These are phyloP conservation scores for Cordilura impudica DNA, from an alignment of 2,888 invertebrate genomes.

Conservation along the genomic window DNA sequence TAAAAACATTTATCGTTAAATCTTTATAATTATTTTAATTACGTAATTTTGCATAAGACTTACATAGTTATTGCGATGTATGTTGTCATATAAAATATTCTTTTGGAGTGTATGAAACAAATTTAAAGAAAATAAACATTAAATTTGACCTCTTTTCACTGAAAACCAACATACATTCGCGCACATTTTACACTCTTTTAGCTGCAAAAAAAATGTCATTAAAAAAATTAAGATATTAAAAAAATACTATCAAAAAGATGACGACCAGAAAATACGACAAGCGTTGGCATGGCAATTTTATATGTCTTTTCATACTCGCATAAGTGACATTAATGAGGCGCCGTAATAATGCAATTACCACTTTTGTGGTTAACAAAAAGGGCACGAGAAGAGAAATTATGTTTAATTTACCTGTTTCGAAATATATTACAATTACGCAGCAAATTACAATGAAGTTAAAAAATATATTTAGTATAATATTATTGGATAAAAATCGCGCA, in stretches of 20 bases:
- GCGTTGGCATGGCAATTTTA: conserved; percentile 45
- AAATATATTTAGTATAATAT: too few species aligned
- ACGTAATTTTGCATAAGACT: not conserved
- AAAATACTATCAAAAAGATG: not conserved
- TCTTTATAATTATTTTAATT: not conserved
- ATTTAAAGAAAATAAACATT: conserved; percentile 30
- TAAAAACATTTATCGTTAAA: not conserved
- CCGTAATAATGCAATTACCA: conserved; percentile 60
- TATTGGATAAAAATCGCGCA: too few species aligned
- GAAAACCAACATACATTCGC: conserved; percentile 19
- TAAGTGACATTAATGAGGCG: conserved; percentile 58
- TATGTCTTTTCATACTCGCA: conserved; percentile 41
- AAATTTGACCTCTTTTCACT: conserved; percentile 37
- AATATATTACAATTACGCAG: conserved; percentile 44
- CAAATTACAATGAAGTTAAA: too few species aligned
- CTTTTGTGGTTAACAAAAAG: conserved; percentile 34
- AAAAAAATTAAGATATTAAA: not conserved
- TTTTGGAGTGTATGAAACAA: conserved; percentile 27
- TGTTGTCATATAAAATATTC: conserved; percentile 37
- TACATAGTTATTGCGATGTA: conserved; percentile 14
- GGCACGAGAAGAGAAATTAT: not conserved
- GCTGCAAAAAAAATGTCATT: not conserved
- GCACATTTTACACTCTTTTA: not conserved
- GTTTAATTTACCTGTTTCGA: conserved; percentile 29
- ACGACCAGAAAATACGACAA: conserved; percentile 15